Conservation (phyloP, 2,113 vertebrate genomes). For the Choloepus hoffmanni region DNA sequence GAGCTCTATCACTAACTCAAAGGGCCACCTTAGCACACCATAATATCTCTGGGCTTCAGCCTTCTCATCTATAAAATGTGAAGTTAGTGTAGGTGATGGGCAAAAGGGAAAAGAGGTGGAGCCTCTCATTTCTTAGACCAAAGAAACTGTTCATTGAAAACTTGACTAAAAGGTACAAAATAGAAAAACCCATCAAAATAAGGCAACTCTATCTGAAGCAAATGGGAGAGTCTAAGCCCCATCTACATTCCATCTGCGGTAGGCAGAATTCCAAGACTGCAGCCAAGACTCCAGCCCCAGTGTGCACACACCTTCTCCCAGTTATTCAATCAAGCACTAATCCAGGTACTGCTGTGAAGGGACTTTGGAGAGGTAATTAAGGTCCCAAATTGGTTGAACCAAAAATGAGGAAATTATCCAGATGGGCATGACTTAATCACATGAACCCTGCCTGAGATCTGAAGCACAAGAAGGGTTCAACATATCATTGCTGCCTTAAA, state of each 20-base stretch:
- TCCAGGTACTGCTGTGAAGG: background rate
- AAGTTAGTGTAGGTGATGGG: background rate
- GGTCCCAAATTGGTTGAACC: background rate
- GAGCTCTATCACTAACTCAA: background rate
- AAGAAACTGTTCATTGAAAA: background rate
- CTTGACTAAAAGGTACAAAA: background rate
- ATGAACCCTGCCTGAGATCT: background rate
- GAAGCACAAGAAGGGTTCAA: background rate
- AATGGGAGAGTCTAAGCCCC: background rate
- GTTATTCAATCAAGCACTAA: background rate
- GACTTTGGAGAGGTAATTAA: background rate
- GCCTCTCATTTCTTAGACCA: background rate
- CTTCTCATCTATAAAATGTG: background rate
- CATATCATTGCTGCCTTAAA: background rate
- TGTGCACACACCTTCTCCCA: background rate
- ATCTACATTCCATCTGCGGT: background rate
- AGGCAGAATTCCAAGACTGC: background rate
- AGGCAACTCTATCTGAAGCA: background rate
- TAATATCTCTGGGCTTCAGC: background rate
- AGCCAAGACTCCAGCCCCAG: background rate
- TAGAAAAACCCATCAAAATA: background rate
- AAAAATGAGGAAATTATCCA: background rate
- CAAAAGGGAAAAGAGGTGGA: background rate
- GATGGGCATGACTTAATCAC: background rate
- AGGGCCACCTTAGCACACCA: background rate